Conservation (phyloP, 2,888 invertebrate species). For the Darwinula stevensoni region DNA sequence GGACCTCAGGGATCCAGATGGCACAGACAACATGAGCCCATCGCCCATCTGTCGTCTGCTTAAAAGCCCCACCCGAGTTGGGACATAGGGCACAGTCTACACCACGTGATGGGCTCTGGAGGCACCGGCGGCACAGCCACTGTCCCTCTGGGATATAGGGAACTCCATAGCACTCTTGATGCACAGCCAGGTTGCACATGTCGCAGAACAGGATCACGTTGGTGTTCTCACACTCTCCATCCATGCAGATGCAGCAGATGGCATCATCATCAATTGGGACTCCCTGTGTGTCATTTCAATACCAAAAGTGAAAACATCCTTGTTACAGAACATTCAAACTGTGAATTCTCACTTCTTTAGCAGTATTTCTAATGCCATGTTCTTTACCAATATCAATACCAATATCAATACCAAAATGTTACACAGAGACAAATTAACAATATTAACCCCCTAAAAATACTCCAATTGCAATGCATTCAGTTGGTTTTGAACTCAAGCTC, state of each 20-base stretch:
- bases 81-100: slow-evolving; percentile 96
- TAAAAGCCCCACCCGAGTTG: slow-evolving; percentile 86
- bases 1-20: slow-evolving; percentile 90
- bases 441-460: no score
- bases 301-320: no score
- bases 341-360: no score
- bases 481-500: no score
- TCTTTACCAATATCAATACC: no score
- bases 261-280: slow-evolving; percentile 87
- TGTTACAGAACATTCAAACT: no score
- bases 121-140: slow-evolving; percentile 83
- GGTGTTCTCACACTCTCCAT: slow-evolving; percentile 93
- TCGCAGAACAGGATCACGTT: slow-evolving; percentile 98
- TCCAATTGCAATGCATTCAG: no score
- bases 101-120: slow-evolving; percentile 79
- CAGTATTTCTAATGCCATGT: no score
- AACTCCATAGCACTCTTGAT: slow-evolving; percentile 95
- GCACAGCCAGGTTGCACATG: slow-evolving; percentile 97
- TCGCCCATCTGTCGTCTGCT: slow-evolving; percentile 74
- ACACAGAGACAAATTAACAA: no score
- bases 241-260: slow-evolving; percentile 94
- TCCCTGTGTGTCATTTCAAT: no score
- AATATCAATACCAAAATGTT: no score
- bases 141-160: slow-evolving; percentile 92
- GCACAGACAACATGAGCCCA: slow-evolving; percentile 99